Conservation (phyloP, 1,140 invertebrate species). For the Chionoecetes opilio region DNA sequence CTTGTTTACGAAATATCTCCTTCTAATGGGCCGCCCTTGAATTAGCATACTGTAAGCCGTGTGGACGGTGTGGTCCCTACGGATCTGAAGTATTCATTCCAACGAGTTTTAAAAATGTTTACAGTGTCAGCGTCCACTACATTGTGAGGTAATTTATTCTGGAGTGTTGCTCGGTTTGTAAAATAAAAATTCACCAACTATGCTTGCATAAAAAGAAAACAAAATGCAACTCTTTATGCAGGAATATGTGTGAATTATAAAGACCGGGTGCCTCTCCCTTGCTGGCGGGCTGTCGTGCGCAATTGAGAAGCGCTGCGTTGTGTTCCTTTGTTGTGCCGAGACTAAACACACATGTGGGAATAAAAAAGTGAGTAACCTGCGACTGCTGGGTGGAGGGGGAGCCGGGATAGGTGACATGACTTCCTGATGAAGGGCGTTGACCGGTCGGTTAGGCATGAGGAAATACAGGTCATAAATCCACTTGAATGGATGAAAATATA, state of each 20-base stretch:
- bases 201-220: too few relatives aligned
- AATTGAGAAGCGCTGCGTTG: too few relatives aligned
- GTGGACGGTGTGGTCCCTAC: background rate
- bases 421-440: background rate
- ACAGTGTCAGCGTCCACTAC: background rate
- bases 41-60: background rate
- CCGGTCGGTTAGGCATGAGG: background rate
- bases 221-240: too few relatives aligned
- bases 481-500: background rate
- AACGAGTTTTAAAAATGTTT: constrained; percentile 12
- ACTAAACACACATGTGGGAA: too few relatives aligned
- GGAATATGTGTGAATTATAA: too few relatives aligned
- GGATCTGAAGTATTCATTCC: background rate
- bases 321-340: too few relatives aligned
- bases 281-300: too few relatives aligned
- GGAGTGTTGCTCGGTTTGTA: background rate
- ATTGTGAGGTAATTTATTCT: background rate
- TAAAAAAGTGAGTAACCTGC: background rate
- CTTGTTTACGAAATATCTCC: too few relatives aligned
- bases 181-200: background rate
- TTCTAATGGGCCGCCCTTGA: background rate
- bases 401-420: background rate
- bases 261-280: background rate
- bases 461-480: background rate
- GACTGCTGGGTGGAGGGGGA: background rate